These are phyloP conservation scores for Plebejus argus DNA, from an alignment of 2,888 invertebrate species.

Conservation along the genomic window DNA sequence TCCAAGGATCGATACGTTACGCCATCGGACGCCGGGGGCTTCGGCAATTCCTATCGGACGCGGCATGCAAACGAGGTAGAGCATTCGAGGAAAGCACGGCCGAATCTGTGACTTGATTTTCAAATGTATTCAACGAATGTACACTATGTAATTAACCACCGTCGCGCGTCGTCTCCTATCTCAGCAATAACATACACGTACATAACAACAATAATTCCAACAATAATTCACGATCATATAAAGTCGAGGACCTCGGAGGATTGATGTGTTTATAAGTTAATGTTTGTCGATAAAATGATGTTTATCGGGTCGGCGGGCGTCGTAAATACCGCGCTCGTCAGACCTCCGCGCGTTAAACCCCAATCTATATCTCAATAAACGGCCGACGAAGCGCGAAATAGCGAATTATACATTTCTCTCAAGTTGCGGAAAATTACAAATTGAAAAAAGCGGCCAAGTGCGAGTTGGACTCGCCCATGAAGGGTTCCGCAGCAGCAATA, in stretches of 20 bases:
- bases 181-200: background rate
- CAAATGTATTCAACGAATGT: background rate
- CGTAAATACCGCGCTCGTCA: background rate
- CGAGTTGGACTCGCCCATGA: no score
- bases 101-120: background rate
- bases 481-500: no score
- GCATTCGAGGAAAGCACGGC: background rate
- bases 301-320: background rate
- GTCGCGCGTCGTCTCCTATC: background rate
- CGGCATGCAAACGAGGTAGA: no score
- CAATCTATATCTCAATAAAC: constrained; percentile 19
- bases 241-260: background rate
- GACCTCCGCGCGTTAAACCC: background rate
- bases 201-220: background rate
- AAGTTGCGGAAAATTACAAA: constrained; percentile 17
- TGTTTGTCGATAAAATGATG: constrained; percentile 8
- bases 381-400: constrained; percentile 21
- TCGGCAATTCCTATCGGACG: background rate
- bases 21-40: background rate
- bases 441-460: no score
- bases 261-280: background rate
- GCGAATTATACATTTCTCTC: constrained; percentile 16
- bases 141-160: background rate
- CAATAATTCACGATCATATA: background rate
- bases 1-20: constrained; percentile 7